A percentile compares a stretch with the other conserved stretches of the same genome.
These are phyloP conservation scores for Solen grandis DNA, from an alignment of 1,140 invertebrate species.

Conservation along the genomic window DNA sequence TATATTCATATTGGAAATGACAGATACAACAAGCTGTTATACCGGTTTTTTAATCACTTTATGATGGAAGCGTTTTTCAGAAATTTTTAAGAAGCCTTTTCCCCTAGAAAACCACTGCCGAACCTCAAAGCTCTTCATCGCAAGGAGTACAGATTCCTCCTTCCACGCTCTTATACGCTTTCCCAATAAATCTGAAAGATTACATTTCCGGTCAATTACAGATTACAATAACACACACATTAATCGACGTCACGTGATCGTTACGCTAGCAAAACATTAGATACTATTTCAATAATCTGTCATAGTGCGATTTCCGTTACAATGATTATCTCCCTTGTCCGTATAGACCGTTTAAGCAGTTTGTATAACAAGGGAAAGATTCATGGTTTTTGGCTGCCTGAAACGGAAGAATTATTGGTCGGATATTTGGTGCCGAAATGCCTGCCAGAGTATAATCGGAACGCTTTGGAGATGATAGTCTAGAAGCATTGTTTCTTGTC, in stretches of 20 bases:
- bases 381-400: neutral
- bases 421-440: neutral
- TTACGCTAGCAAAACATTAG: constrained; percentile 49
- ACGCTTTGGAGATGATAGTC: too few species aligned
- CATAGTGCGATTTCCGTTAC: constrained; percentile 46
- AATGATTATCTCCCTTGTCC: constrained; percentile 30
- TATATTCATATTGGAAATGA: too few species aligned
- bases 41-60: too few species aligned
- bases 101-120: too few species aligned
- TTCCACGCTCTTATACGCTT: constrained; percentile 13
- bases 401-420: neutral
- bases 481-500: too few species aligned
- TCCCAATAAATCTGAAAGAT: constrained; percentile 50
- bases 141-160: neutral
- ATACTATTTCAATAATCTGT: constrained; percentile 59
- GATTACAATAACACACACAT: constrained; percentile 51
- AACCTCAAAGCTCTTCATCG: neutral
- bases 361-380: neutral
- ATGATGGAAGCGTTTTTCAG: too few species aligned
- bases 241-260: constrained; percentile 48
- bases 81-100: too few species aligned
- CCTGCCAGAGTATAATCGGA: neutral
- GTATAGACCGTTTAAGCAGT: neutral
- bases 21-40: too few species aligned
- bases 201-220: constrained; percentile 59